A percentile compares a stretch with the other conserved stretches of the same genome.
phyloP scores from a whole-genome alignment of 1,140 invertebrate species.

The Danaus plexippus region DNA sequence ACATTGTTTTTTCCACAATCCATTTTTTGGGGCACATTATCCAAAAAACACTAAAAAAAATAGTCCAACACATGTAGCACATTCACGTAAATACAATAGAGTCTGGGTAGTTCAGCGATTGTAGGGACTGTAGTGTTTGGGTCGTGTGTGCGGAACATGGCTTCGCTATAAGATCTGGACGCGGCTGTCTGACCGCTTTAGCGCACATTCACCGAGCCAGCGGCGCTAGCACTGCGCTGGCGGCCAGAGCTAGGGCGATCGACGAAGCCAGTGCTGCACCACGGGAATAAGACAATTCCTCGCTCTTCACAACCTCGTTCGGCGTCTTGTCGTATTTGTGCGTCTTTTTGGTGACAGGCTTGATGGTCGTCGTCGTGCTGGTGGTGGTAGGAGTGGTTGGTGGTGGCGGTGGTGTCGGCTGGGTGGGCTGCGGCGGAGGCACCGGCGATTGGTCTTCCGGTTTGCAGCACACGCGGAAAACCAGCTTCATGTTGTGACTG shows the following conservation, averaged over 20 bases:
- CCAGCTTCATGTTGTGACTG: conserved; percentile 95
- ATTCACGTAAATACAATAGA: conserved; percentile 63
- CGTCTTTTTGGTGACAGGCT: conserved; percentile 73
- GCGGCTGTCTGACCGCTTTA: conserved; percentile 48
- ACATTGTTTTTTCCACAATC: conserved; percentile 37
- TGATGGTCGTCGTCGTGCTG: conserved; percentile 57
- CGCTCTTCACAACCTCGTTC: conserved; percentile 93
- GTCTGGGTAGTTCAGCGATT: conserved; percentile 48
- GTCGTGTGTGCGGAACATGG: conserved; percentile 51
- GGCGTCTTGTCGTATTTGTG: conserved; percentile 88
- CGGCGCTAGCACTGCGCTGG: conserved; percentile 53
- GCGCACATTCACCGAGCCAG: conserved; percentile 69
- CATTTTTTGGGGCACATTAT: conserved; percentile 22
- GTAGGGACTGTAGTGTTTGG: conserved; percentile 55
- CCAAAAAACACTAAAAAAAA: conserved; percentile 23
- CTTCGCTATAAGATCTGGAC: conserved; percentile 54
- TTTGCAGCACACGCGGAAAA: conserved; percentile 94
- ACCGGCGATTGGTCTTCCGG: conserved; percentile 72
- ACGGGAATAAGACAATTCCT: conserved; percentile 84
- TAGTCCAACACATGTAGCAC: conserved; percentile 28
- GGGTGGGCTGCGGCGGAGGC: conserved; percentile 64
- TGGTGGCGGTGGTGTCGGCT: conserved; percentile 70
- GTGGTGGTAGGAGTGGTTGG: conserved; percentile 63
- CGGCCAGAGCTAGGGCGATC: conserved; percentile 55
- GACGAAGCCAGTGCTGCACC: conserved; percentile 57